Percentiles rank a stretch among this genome's conserved stretches.
Evolutionary conservation across 1,140 invertebrate genomes (phyloP).

Genomic region (Drosophila eugracilis): DNA sequence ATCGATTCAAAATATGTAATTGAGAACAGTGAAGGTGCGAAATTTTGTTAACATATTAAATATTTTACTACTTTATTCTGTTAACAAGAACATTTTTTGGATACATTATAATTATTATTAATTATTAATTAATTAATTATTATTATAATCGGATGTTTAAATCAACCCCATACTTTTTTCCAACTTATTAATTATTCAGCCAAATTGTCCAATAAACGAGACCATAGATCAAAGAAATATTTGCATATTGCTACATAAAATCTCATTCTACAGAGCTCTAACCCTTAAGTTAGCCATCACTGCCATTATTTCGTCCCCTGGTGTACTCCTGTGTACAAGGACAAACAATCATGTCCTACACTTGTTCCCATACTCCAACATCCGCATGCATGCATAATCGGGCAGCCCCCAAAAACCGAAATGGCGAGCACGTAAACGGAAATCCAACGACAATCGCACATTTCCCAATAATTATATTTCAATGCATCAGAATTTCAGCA

Average conservation of each 20-base stretch:
- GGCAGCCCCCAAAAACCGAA: slow-evolving; percentile 24
- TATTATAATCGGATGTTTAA: too few relatives aligned
- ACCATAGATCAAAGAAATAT: background rate
- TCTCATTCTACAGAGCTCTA: background rate
- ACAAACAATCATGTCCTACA: slow-evolving; percentile 31
- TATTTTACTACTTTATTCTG: background rate
- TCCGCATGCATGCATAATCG: slow-evolving; percentile 43
- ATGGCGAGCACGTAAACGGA: slow-evolving; percentile 72
- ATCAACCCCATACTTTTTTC: too few relatives aligned
- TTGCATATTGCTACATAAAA: background rate
- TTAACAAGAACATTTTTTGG: too few relatives aligned
- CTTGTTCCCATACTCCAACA: background rate
- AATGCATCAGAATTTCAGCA: slow-evolving; percentile 80
- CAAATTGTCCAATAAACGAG: too few relatives aligned
- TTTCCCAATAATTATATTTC: slow-evolving; percentile 84
- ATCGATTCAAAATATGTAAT: slow-evolving; percentile 11
- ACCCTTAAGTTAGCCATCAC: background rate
- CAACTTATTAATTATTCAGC: too few relatives aligned
- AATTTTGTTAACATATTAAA: background rate
- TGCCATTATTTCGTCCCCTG: slow-evolving; percentile 6
- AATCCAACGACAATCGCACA: slow-evolving; percentile 81
- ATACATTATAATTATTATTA: too few relatives aligned
- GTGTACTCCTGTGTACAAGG: slow-evolving; percentile 27
- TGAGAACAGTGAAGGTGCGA: background rate
- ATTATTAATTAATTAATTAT: too few relatives aligned